Conservation (phyloP, 1,140 invertebrate genomes). For the Trialeurodes vaporariorum region DNA sequence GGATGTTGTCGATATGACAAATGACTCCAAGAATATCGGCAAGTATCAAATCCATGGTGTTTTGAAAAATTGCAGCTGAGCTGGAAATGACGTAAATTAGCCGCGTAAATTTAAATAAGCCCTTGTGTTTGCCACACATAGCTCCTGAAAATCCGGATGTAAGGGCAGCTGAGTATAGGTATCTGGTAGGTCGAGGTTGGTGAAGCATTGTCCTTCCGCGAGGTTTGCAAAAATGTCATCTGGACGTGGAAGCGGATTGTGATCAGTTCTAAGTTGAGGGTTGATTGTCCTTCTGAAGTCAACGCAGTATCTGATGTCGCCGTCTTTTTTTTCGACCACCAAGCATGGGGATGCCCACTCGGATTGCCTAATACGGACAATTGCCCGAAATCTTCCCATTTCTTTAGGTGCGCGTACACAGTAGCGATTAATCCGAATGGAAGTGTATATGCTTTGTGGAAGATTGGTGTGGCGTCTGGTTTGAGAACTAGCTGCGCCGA, state of each 20-base stretch:
- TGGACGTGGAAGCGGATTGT: constrained; percentile 28
- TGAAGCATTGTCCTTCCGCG: constrained; percentile 27
- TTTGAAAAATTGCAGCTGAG: background rate
- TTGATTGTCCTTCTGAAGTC: constrained; percentile 37
- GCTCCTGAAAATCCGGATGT: background rate
- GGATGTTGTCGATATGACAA: background rate
- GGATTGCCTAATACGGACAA: background rate
- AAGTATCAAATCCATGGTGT: background rate
- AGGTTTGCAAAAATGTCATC: constrained; percentile 31
- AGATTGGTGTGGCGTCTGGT: background rate
- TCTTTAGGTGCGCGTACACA: background rate
- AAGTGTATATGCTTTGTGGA: background rate
- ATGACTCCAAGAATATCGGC: background rate
- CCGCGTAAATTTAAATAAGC: background rate
- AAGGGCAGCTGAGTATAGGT: constrained; percentile 31
- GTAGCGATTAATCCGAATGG: background rate
- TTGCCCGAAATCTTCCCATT: background rate
- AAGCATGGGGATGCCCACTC: constrained; percentile 34
- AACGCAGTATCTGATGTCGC: constrained; percentile 33
- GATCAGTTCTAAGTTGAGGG: constrained; percentile 25
- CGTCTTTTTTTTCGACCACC: constrained; percentile 35
- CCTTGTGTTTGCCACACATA: background rate
- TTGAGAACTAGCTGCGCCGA: background rate
- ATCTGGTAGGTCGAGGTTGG: constrained; percentile 30
- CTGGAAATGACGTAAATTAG: background rate